Percentiles rank a stretch among this genome's conserved stretches.
phyloP scores from a whole-genome alignment of 2,113 vertebrate species.

The Datnioides undecimradiatus region DNA sequence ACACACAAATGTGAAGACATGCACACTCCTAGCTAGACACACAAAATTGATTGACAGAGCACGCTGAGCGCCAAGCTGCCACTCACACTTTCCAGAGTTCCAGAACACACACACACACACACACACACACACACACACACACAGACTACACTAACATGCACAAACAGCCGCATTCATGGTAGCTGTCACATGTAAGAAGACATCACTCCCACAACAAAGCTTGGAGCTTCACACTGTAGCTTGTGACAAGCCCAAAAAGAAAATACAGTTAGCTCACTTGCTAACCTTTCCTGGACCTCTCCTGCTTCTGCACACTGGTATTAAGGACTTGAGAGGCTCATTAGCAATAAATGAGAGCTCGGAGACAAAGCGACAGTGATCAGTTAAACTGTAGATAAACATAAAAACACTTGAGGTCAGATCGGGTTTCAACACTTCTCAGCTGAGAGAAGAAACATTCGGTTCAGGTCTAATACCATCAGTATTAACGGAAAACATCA shows the following conservation, averaged over 20 bases:
- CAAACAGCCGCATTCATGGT: slow-evolving; percentile 18
- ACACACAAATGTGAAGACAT: slow-evolving; percentile 36
- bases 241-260: slow-evolving; percentile 42
- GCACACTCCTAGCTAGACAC: slow-evolving; percentile 33
- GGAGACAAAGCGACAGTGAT: slow-evolving; percentile 36
- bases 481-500: background rate
- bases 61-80: slow-evolving; percentile 67
- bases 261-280: slow-evolving; percentile 25
- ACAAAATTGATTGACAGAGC: slow-evolving; percentile 65
- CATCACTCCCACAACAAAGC: slow-evolving; percentile 45
- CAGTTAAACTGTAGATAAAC: slow-evolving; percentile 44
- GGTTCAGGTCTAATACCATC: background rate
- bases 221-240: slow-evolving; percentile 34
- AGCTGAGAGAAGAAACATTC: slow-evolving; percentile 10
- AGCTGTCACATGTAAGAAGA: slow-evolving; percentile 51
- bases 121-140: slow-evolving; percentile 10
- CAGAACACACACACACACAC: slow-evolving; percentile 16
- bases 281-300: slow-evolving; percentile 55
- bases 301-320: slow-evolving; percentile 33
- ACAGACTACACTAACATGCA: no score
- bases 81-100: slow-evolving; percentile 66
- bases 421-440: background rate
- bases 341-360: slow-evolving; percentile 53
- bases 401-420: slow-evolving; percentile 29
- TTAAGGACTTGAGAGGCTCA: slow-evolving; percentile 51